A percentile compares a stretch with the other conserved stretches of the same genome.
Evolutionary conservation across 1,140 invertebrate genomes (phyloP).

Genomic region (Bradysia coprophila): DNA sequence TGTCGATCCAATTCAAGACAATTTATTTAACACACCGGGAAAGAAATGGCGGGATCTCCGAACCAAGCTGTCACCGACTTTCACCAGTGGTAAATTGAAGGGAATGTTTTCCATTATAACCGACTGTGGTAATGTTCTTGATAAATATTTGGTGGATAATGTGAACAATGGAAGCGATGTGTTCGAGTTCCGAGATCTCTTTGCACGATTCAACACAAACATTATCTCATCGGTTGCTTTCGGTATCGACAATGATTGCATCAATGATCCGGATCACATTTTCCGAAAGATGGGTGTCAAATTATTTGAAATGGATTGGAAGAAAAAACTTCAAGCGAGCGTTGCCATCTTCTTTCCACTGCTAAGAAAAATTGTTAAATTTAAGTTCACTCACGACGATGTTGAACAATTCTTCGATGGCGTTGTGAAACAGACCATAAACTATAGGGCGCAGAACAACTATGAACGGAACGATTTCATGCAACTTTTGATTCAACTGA

Average conservation of each 20-base stretch:
- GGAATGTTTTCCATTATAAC: slow-evolving; percentile 28
- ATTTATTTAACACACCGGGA: slow-evolving; percentile 21
- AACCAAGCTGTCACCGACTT: slow-evolving; percentile 27
- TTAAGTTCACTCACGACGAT: too few species aligned
- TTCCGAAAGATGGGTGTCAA: slow-evolving; percentile 1
- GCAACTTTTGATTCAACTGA: too few species aligned
- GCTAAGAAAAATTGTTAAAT: too few species aligned
- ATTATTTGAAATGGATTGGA: neutral
- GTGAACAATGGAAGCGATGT: slow-evolving; percentile 6
- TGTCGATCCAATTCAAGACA: slow-evolving; percentile 15
- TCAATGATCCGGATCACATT: slow-evolving; percentile 7
- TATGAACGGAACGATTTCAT: too few species aligned
- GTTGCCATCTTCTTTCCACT: too few species aligned
- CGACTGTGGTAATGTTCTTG: slow-evolving; percentile 14
- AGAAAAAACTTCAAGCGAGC: too few species aligned
- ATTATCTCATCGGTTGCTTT: slow-evolving; percentile 33
- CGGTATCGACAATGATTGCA: too few species aligned
- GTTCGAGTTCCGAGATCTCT: neutral
- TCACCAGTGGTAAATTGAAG: slow-evolving; percentile 33
- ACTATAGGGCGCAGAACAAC: too few species aligned
- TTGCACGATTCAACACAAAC: slow-evolving; percentile 28
- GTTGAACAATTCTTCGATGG: too few species aligned
- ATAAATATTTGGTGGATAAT: slow-evolving; percentile 2
- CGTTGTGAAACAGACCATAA: too few species aligned
- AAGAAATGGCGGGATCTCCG: slow-evolving; percentile 26